phyloP scores from a whole-genome alignment of 2,888 invertebrate species.

The Kryphioiulus occultus region DNA sequence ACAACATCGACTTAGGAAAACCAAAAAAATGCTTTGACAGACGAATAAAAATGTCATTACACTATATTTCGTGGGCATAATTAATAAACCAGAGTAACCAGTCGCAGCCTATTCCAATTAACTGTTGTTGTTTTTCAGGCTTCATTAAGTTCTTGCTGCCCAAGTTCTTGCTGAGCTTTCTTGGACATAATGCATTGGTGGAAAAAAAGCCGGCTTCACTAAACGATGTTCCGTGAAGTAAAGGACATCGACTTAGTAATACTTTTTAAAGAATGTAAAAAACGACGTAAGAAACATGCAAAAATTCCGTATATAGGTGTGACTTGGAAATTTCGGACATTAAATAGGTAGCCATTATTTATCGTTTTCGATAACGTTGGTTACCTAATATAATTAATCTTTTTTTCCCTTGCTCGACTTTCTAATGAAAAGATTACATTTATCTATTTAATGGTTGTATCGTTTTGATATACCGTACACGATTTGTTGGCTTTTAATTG shows the following conservation, averaged over 20 bases:
- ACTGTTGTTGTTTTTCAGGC: not conserved
- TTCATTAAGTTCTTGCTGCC: not conserved
- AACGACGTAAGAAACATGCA: not conserved
- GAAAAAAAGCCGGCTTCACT: constrained; percentile 11
- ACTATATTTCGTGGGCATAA: not conserved
- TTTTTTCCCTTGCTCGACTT: not conserved
- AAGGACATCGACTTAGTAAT: not conserved
- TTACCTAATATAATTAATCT: constrained; percentile 35
- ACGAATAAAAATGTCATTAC: not conserved
- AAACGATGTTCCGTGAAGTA: not conserved
- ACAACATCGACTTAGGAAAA: not conserved
- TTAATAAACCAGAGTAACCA: constrained; percentile 21
- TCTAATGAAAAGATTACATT: not conserved
- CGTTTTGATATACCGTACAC: constrained; percentile 18
- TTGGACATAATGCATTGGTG: not conserved
- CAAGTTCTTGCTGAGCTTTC: not conserved
- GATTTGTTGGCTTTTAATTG: constrained; percentile 27
- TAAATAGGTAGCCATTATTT: not conserved
- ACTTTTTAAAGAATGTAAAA: not conserved
- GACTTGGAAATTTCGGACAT: not conserved
- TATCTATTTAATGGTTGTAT: constrained; percentile 17
- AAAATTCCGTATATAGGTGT: constrained; percentile 2
- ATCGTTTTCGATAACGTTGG: not conserved
- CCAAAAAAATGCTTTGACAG: not conserved
- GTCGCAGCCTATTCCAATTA: not conserved